Evolutionary conservation across 2,888 invertebrate species (phyloP).

Genomic region (Euplagia quadripunctaria): DNA sequence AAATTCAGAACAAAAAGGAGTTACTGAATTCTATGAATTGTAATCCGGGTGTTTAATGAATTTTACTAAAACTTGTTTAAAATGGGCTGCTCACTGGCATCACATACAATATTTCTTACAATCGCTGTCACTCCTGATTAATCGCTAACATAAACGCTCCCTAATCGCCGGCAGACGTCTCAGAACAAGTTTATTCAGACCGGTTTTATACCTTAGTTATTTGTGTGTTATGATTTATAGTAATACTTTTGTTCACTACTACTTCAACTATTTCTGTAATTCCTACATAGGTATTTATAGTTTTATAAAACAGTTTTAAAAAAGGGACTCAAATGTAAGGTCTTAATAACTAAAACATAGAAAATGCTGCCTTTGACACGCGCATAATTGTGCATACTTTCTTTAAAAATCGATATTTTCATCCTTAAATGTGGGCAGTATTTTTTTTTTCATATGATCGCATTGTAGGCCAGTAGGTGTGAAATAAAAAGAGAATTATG

Average conservation of each 20-base stretch:
- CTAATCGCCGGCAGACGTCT: slow-evolving; percentile 64
- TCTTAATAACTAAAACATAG: no score
- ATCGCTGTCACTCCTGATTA: slow-evolving; percentile 28
- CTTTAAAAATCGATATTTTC: no score
- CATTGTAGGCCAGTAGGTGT: no score
- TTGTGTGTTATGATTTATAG: slow-evolving; percentile 68
- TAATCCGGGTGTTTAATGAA: neutral
- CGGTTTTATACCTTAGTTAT: slow-evolving; percentile 59
- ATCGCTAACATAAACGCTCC: slow-evolving; percentile 27
- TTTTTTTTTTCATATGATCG: no score
- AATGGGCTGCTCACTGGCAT: no score
- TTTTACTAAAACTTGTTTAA: neutral
- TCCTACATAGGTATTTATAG: neutral
- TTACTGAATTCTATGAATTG: no score
- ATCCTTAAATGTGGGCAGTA: no score
- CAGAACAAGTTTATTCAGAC: slow-evolving; percentile 62
- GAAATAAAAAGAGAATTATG: neutral
- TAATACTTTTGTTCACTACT: slow-evolving; percentile 56
- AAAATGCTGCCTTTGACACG: no score
- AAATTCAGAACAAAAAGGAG: no score
- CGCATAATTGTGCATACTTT: no score
- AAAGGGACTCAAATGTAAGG: no score
- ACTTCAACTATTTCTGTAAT: slow-evolving; percentile 5
- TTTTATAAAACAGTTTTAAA: neutral
- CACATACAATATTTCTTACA: neutral